phyloP scores from a whole-genome alignment of 2,888 invertebrate genomes.

The Poecilobothrus nobilitatus region DNA sequence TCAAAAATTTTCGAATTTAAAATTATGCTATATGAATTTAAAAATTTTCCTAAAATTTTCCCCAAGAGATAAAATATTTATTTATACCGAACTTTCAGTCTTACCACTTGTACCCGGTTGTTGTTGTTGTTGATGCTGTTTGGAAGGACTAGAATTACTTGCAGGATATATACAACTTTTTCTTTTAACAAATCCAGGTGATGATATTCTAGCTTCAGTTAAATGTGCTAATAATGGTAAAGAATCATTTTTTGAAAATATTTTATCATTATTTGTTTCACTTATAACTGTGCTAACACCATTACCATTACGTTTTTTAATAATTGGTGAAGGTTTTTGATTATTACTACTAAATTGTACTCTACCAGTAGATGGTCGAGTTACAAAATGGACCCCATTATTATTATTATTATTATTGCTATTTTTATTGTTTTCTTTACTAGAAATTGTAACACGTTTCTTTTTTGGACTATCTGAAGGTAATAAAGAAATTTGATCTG shows the following conservation, averaged over 20 bases:
- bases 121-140: slow-evolving; percentile 13
- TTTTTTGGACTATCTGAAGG: slow-evolving; percentile 20
- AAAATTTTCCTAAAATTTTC: too few relatives aligned
- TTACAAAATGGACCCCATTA: not conserved
- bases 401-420: not conserved
- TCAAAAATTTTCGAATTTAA: too few relatives aligned
- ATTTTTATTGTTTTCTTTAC: not conserved
- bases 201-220: slow-evolving; percentile 36
- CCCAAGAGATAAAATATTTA: not conserved
- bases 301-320: slow-evolving; percentile 28
- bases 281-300: not conserved
- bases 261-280: slow-evolving; percentile 32
- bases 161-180: slow-evolving; percentile 55
- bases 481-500: slow-evolving; percentile 27
- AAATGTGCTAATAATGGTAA: slow-evolving; percentile 49
- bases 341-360: slow-evolving; percentile 16
- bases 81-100: slow-evolving; percentile 27
- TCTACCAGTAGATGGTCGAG: not conserved
- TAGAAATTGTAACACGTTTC: not conserved
- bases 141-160: slow-evolving; percentile 16
- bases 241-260: slow-evolving; percentile 46
- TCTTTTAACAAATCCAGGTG: slow-evolving; percentile 52
- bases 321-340: slow-evolving; percentile 18
- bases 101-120: slow-evolving; percentile 23
- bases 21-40: too few relatives aligned